Percentiles rank a stretch among this genome's conserved stretches.
These are phyloP conservation scores for Bubalus kerabau DNA, from an alignment of 2,113 vertebrate species.

Conservation along the genomic window DNA sequence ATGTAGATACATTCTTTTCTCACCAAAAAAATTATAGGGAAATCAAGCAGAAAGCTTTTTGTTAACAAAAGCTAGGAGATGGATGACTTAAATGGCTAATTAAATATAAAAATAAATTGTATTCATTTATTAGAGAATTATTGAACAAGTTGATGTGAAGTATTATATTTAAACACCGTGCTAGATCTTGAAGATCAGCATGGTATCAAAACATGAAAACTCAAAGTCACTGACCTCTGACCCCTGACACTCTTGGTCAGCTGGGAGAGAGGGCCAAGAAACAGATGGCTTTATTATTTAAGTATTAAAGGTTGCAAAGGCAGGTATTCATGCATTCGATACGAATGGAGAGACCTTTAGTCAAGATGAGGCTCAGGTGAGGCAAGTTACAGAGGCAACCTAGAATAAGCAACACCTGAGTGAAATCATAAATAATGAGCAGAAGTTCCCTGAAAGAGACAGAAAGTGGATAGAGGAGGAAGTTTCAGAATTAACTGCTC, in stretches of 20 bases:
- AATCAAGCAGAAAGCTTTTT: constrained; percentile 4
- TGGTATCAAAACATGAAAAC: neutral
- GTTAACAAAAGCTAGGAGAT: neutral
- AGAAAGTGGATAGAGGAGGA: neutral
- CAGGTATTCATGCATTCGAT: neutral
- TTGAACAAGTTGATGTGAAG: neutral
- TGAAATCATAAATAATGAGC: neutral
- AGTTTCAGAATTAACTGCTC: neutral
- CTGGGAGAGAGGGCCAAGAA: neutral
- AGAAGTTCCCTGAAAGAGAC: neutral
- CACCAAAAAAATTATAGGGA: neutral
- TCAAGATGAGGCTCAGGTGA: neutral
- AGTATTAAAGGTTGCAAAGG: neutral
- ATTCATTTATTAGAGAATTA: neutral
- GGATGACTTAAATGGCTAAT: neutral
- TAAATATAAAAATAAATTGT: neutral
- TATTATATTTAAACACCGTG: neutral
- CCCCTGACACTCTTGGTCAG: neutral
- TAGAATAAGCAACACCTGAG: neutral
- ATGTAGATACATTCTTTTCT: neutral
- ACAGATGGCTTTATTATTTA: neutral
- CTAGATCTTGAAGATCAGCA: neutral
- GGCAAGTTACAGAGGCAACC: neutral
- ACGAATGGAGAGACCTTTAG: neutral
- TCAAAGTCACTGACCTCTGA: neutral